These are phyloP conservation scores for Sebastes flavidus DNA, from an alignment of 2,797 vertebrate genomes.

Conservation along the genomic window DNA sequence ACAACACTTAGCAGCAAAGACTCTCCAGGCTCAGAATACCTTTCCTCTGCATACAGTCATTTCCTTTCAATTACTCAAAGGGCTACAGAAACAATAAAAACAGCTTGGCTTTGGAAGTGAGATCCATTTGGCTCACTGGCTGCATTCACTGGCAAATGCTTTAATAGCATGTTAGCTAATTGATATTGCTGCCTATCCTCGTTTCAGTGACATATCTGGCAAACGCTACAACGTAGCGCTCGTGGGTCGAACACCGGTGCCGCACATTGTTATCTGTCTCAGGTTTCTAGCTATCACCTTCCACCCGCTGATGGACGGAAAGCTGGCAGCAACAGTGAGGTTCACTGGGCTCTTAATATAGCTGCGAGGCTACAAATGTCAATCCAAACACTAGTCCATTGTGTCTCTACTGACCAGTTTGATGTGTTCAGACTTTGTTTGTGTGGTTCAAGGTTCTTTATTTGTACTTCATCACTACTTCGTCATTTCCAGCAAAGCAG, in stretches of 20 bases:
- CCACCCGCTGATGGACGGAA: constrained; percentile 23
- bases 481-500: too few species aligned
- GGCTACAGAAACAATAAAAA: not conserved
- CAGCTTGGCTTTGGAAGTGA: not conserved
- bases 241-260: not conserved
- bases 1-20: too few species aligned
- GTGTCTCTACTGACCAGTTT: not conserved
- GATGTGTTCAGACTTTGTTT: constrained; percentile 1
- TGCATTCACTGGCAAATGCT: constrained; percentile 30
- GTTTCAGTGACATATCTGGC: constrained; percentile 39
- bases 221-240: constrained; percentile 7
- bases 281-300: constrained; percentile 49
- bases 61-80: not conserved
- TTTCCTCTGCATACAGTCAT: too few species aligned
- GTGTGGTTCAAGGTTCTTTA: not conserved
- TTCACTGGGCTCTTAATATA: not conserved
- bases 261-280: constrained; percentile 21
- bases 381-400: not conserved
- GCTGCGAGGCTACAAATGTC: not conserved
- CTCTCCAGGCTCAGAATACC: too few species aligned
- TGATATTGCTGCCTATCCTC: constrained; percentile 24
- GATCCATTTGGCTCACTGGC: constrained; percentile 21
- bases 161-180: constrained; percentile 39
- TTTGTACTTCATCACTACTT: too few species aligned
- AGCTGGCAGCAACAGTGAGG: constrained; percentile 18